These are phyloP conservation scores for Melanotus villosus DNA, from an alignment of 2,888 invertebrate species.

Conservation along the genomic window DNA sequence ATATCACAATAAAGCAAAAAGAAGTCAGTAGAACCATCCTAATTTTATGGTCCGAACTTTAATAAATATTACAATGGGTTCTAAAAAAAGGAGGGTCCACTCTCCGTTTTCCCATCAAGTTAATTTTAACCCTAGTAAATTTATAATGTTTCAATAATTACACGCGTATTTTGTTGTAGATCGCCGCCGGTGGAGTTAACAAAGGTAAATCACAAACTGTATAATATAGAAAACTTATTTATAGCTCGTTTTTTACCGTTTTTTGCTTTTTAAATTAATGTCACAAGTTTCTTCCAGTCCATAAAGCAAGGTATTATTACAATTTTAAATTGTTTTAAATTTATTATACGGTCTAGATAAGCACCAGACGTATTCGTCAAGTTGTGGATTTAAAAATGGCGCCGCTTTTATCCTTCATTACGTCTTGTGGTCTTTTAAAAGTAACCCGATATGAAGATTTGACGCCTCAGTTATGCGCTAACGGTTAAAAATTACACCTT, in stretches of 20 bases:
- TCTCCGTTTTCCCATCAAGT: not conserved
- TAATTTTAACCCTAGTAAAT: conserved; percentile 10
- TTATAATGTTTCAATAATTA: conserved; percentile 30
- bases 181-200: conserved; percentile 18
- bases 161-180: conserved; percentile 1
- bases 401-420: conserved; percentile 17
- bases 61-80: not conserved
- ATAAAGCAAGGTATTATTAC: conserved; percentile 11
- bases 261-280: conserved; percentile 10
- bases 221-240: no score
- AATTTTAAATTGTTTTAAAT: conserved; percentile 22
- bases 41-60: not conserved
- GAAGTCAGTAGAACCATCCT: not conserved
- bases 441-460: conserved; percentile 31
- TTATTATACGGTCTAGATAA: conserved; percentile 5
- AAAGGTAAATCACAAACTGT: conserved; percentile 16
- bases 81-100: not conserved
- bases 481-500: conserved; percentile 35
- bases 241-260: no score
- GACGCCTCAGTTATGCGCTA: conserved; percentile 34
- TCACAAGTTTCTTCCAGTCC: not conserved
- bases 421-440: conserved; percentile 29
- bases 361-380: conserved; percentile 30
- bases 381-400: conserved; percentile 35
- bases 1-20: conserved; percentile 22